Base-by-base conservation (phyloP, 1,140 invertebrate genomes). In the Drosophila lowei region DNA sequence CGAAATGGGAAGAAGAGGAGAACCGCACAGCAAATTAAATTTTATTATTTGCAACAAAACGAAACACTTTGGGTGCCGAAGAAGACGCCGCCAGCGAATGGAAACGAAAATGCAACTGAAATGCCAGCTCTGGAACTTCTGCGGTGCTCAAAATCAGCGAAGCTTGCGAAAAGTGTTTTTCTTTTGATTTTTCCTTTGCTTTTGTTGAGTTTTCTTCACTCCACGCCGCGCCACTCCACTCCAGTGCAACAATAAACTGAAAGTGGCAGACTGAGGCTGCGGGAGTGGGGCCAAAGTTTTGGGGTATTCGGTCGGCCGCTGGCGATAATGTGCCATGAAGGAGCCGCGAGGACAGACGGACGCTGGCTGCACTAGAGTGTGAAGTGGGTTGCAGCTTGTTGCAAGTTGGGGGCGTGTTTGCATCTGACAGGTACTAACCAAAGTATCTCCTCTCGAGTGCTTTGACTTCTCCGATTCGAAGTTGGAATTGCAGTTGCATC, bases 31-130 rank as follows among this genome's bases (percentile, higher is more conserved):
- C 83, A 88, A 85, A 84, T 84, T 84, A 84, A 86, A 84, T 73
- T 85, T 71, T 84, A 84, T 84, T 79, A 59, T 77, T 81, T 81
- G 77, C 81, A 85, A 85, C 79, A 84, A 83, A 80, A 77, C 67
- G 68, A 78, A 78, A 44, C 63, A 72, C 60, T 79, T 74, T 74
- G 70, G 52, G 50, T 57, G 66, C 66, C 64, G 77, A 55, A 78
- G 62, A 64, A 42, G 67, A 38, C 34, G 34, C 34, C 11, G 34
- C 34, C 34, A 38, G 34, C 67, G 55, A 72, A 48, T 62, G 60
- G 60, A 64, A 48, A 57, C 55, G 56, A 61, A 80, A 72, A 71
- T 76, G 60, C 60, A 71, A 80, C 55, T 70, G 66, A 70, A 70
- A 68, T 70, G 66, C 66, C 66, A 70, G 66, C 63, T 30, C 30